Conservation (phyloP, 2,888 invertebrate genomes). For the Caenorhabditis imperialis region DNA sequence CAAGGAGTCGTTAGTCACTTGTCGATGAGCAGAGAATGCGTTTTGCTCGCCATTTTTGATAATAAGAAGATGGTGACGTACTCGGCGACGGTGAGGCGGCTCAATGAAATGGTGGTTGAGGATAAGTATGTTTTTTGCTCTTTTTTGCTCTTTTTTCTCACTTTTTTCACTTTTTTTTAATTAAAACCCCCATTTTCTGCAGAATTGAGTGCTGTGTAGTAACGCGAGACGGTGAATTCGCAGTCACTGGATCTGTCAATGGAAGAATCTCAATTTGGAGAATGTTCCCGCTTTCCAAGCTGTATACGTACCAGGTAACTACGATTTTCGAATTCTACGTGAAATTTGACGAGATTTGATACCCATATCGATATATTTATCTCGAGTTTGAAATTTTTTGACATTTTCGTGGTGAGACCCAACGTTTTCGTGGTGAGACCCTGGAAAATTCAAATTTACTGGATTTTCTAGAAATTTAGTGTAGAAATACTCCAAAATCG, state of each 20-base stretch:
- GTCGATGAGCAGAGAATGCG: conserved; percentile 91
- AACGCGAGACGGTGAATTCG: conserved; percentile 89
- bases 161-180: too few species aligned
- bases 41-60: conserved; percentile 90
- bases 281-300: conserved; percentile 93
- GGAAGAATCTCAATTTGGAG: conserved; percentile 99
- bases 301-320: conserved; percentile 94
- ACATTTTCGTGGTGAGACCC: too few species aligned
- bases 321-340: neutral
- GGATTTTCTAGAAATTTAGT: neutral
- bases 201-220: conserved; percentile 61
- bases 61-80: conserved; percentile 66
- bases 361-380: neutral
- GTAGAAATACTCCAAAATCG: neutral
- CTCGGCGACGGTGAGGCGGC: conserved; percentile 70
- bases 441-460: neutral
- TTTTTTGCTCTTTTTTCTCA: neutral
- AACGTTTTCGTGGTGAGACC: too few species aligned
- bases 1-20: conserved; percentile 61
- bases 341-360: neutral
- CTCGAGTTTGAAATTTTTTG: too few species aligned
- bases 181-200: neutral
- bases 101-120: conserved; percentile 60
- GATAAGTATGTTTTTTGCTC: conserved; percentile 48
- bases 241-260: conserved; percentile 96